A percentile compares a stretch with the other conserved stretches of the same genome.
phyloP scores from a whole-genome alignment of 2,113 vertebrate species.

The Choloepus hoffmanni region DNA sequence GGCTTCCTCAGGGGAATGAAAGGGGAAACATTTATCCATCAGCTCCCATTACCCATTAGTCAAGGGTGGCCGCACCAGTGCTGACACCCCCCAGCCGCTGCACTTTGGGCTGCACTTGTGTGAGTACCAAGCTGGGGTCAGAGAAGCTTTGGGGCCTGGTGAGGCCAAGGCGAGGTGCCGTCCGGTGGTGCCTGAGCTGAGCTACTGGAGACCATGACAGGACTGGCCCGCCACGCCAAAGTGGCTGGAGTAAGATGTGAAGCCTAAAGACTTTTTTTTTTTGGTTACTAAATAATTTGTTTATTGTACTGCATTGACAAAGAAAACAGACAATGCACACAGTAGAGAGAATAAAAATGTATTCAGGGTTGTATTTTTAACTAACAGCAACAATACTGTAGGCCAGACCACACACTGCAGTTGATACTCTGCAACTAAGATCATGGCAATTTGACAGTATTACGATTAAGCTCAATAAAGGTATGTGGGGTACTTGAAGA shows the following conservation, averaged over 20 bases:
- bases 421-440: too few species aligned
- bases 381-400: too few species aligned
- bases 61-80: not conserved
- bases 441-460: too few species aligned
- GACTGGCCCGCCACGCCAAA: not conserved
- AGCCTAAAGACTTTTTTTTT: too few species aligned
- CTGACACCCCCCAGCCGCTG: not conserved
- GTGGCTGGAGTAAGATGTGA: not conserved
- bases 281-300: too few species aligned
- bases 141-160: not conserved
- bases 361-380: too few species aligned
- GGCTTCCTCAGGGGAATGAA: not conserved
- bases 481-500: too few species aligned
- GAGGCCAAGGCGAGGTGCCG: not conserved
- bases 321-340: too few species aligned
- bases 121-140: not conserved
- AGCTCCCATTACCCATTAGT: not conserved
- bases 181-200: not conserved
- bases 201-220: not conserved
- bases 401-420: too few species aligned
- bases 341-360: too few species aligned
- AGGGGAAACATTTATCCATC: not conserved
- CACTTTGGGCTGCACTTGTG: not conserved
- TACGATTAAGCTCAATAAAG: too few species aligned
- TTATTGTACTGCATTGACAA: too few species aligned